These are phyloP conservation scores for Drosophila rufa DNA, from an alignment of 1,140 invertebrate genomes.

Conservation along the genomic window DNA sequence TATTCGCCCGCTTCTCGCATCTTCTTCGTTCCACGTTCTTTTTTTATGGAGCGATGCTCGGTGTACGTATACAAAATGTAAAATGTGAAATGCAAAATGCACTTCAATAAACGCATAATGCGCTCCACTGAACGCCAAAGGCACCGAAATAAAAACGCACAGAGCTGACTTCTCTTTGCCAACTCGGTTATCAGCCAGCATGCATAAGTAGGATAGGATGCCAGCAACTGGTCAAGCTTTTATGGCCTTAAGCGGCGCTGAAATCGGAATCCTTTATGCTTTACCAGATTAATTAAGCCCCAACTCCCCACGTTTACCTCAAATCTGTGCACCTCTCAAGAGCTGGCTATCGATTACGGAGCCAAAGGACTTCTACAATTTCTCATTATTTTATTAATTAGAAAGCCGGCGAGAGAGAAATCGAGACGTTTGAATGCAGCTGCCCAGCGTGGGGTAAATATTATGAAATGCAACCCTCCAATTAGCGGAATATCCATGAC, in stretches of 20 bases:
- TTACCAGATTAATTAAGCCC: constrained; percentile 41
- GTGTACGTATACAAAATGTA: constrained; percentile 28
- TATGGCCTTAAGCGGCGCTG: constrained; percentile 32
- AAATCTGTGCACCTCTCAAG: constrained; percentile 2
- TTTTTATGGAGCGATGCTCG: constrained; percentile 48
- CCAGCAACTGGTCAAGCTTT: constrained; percentile 37
- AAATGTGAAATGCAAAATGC: constrained; percentile 66
- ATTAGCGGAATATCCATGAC: constrained; percentile 59
- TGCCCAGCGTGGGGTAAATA: constrained; percentile 16
- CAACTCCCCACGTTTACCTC: not conserved
- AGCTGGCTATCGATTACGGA: constrained; percentile 61
- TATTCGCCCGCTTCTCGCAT: constrained; percentile 34
- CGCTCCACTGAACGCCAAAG: constrained; percentile 74
- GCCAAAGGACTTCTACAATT: constrained; percentile 35
- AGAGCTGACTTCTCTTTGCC: constrained; percentile 24
- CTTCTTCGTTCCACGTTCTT: not conserved
- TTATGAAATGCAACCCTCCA: constrained; percentile 57
- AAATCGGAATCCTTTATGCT: constrained; percentile 19
- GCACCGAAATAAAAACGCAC: constrained; percentile 42
- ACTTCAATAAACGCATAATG: constrained; percentile 75
- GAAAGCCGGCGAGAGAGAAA: constrained; percentile 29
- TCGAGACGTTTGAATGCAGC: constrained; percentile 41
- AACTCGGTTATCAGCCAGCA: constrained; percentile 18
- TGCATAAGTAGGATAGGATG: constrained; percentile 28
- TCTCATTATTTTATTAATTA: constrained; percentile 71